Conservation (phyloP, 2,888 invertebrate genomes). For the Germaria angustata region DNA sequence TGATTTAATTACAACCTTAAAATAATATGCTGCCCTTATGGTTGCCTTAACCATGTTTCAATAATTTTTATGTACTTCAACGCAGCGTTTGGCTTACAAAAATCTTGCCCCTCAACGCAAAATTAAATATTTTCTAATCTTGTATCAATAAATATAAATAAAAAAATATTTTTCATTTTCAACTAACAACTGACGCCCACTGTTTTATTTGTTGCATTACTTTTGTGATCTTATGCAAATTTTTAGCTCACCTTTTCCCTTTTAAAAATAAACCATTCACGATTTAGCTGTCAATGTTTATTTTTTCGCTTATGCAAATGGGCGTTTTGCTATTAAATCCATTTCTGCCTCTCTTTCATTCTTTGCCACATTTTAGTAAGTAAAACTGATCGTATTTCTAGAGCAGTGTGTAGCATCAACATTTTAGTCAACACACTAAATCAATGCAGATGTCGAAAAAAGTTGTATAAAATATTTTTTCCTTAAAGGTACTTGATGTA, state of each 20-base stretch:
- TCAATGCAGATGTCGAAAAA: constrained; percentile 12
- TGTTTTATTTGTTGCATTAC: constrained; percentile 4
- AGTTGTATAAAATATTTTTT: not conserved
- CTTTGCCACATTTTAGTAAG: not conserved
- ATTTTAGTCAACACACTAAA: constrained; percentile 44
- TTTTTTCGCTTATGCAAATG: constrained; percentile 39
- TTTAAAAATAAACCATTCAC: constrained; percentile 55
- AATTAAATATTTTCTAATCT: no score
- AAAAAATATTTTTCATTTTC: no score
- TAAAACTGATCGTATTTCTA: constrained; percentile 43
- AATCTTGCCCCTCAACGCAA: no score
- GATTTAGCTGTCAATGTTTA: constrained; percentile 63
- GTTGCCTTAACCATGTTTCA: no score
- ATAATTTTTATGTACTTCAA: no score
- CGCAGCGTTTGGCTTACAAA: no score
- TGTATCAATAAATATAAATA: no score
- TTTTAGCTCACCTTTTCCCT: constrained; percentile 29
- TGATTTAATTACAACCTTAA: no score
- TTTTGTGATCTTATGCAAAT: constrained; percentile 27
- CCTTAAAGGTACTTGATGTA: not conserved
- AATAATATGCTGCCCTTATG: no score
- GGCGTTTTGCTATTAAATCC: not conserved
- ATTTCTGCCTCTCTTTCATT: not conserved
- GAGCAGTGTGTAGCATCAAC: constrained; percentile 37
- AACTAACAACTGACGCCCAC: not conserved